phyloP scores from a whole-genome alignment of 2,888 invertebrate species.

The Ellobium chinense region DNA sequence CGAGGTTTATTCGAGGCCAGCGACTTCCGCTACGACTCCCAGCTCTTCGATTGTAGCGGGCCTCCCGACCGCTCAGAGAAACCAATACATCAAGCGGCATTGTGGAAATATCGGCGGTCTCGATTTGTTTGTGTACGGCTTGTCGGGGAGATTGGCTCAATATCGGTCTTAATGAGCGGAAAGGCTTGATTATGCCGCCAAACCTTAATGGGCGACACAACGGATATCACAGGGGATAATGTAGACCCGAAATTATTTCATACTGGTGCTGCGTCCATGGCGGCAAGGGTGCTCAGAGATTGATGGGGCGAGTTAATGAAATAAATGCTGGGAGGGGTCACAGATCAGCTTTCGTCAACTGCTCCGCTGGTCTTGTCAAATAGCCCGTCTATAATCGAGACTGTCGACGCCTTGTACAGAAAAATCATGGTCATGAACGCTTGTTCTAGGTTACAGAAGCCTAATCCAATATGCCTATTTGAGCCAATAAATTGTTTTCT shows the following conservation, averaged over 20 bases:
- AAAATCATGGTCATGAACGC: too few species aligned
- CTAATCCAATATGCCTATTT: too few species aligned
- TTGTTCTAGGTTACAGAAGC: too few species aligned
- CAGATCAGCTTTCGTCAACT: not conserved
- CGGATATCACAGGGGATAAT: slow-evolving; percentile 31
- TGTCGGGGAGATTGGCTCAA: slow-evolving; percentile 39
- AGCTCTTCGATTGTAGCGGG: slow-evolving; percentile 31
- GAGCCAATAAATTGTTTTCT: too few species aligned
- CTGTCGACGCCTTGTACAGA: too few species aligned
- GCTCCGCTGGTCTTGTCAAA: not conserved
- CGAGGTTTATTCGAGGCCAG: slow-evolving; percentile 44
- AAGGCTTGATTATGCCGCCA: slow-evolving; percentile 27
- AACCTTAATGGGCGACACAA: slow-evolving; percentile 21
- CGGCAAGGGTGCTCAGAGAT: slow-evolving; percentile 11
- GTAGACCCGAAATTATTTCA: slow-evolving; percentile 38
- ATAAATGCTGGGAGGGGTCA: slow-evolving; percentile 30
- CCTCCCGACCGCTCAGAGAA: slow-evolving; percentile 27
- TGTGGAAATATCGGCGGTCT: slow-evolving; percentile 38
- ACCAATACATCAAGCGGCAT: slow-evolving; percentile 40
- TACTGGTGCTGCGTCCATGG: not conserved
- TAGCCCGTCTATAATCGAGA: too few species aligned
- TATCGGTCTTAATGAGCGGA: slow-evolving; percentile 44
- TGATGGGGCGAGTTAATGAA: slow-evolving; percentile 36
- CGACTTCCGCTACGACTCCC: slow-evolving; percentile 31
- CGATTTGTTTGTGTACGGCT: slow-evolving; percentile 44